Percentiles rank a stretch among this genome's conserved stretches.
Evolutionary conservation across 2,888 invertebrate species (phyloP).

Genomic region (Schrankia costaestrigalis): DNA sequence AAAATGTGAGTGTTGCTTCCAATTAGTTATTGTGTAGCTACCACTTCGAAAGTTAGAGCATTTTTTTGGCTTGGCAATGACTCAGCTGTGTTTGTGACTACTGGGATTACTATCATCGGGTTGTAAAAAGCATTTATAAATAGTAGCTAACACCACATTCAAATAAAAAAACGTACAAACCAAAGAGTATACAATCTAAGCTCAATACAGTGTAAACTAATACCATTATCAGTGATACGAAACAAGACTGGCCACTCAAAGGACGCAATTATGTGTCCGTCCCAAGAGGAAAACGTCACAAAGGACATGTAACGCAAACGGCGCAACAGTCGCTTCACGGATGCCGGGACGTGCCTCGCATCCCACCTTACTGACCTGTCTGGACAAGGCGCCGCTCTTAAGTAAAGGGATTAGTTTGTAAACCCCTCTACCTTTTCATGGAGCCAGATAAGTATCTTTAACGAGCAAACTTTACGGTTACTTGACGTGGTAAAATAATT

Average conservation of each 20-base stretch:
- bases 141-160: too few species aligned
- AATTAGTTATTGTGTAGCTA: too few species aligned
- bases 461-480: constrained; percentile 33
- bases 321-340: constrained; percentile 21
- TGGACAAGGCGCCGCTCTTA: constrained; percentile 36
- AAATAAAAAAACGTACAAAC: too few species aligned
- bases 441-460: constrained; percentile 40
- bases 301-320: constrained; percentile 37
- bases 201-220: too few species aligned
- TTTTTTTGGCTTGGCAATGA: too few species aligned
- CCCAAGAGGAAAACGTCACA: constrained; percentile 36
- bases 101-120: too few species aligned
- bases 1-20: too few species aligned
- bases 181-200: too few species aligned
- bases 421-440: constrained; percentile 45
- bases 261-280: constrained; percentile 36
- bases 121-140: too few species aligned
- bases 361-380: constrained; percentile 36
- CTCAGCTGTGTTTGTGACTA: too few species aligned
- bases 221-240: constrained; percentile 23
- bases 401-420: constrained; percentile 50
- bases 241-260: constrained; percentile 34
- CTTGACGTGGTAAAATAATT: too few species aligned
- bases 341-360: constrained; percentile 35
- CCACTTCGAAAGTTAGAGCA: too few species aligned